Evolutionary conservation across 2,113 vertebrate genomes (phyloP), one percentile per base, ranked within the genome.

Genomic region (Mirza zaza): DNA sequence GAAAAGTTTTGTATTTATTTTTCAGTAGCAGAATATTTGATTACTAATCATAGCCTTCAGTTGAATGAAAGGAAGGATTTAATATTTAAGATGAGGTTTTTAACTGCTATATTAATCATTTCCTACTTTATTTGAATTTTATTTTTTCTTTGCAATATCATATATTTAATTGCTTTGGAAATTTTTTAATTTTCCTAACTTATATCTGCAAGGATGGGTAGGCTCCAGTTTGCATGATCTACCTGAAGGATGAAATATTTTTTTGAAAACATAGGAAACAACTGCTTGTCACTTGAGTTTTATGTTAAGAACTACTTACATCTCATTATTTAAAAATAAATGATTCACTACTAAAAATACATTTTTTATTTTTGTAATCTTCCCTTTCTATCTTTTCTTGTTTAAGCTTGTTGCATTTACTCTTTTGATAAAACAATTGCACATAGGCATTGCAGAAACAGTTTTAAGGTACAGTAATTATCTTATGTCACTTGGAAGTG

Each of bases 1-100:
- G 90, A 59, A 94, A 95, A 97, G 83, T 97, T 97, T 91, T 76
- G 82, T 57, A 20, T 91, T 81, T 67, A 55, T 87, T 94, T 93
- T 93, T 79, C 20, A 65, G 32, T 82, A 76, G 59, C 52, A 48
- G 23, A 96, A n/a, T 92, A 39, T 61, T 73, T 85, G 17, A 76
- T 95, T 91, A 42, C 61, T 86, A 70, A 86, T 83, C 45, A 77
- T 85, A 92, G 65, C 10, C 39, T 96, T 57, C 10, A 23, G 27
- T 94, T 87, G 68, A 91, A 79, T 50, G 91, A 86, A 89, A 92
- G 55, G 80, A 77, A 91, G 32, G 20, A 59, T 91, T 95, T 94
- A 42, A 7, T 88, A 65, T 88, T 94, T 93, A 88, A 88, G 52
- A 36, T 87, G 81, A 82, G 27, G 32, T 48, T 96, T 89, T 96